These are phyloP conservation scores for Drosophila limbata DNA, from an alignment of 2,888 invertebrate species.

Conservation along the genomic window DNA sequence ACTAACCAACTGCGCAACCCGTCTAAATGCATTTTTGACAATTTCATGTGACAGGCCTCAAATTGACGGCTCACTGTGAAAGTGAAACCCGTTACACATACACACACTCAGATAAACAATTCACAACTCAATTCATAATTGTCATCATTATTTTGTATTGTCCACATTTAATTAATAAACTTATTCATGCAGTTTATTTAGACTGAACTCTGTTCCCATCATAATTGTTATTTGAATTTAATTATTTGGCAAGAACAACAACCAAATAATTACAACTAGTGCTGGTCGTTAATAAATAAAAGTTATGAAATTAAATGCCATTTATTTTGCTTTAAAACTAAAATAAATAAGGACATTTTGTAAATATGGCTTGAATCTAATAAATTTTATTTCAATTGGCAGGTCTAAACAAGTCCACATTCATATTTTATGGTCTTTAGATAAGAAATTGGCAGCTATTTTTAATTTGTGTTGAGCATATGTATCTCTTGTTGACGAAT, in stretches of 20 bases:
- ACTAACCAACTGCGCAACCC: slow-evolving; percentile 27
- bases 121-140: slow-evolving; percentile 70
- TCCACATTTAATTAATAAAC: slow-evolving; percentile 63
- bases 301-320: background rate
- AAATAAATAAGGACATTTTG: background rate
- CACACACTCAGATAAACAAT: slow-evolving; percentile 39
- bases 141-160: slow-evolving; percentile 42
- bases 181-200: slow-evolving; percentile 38
- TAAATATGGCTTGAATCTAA: background rate
- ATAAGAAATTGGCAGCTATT: slow-evolving; percentile 1
- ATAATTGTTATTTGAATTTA: slow-evolving; percentile 66
- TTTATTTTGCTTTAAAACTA: background rate
- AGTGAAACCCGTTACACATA: slow-evolving; percentile 28
- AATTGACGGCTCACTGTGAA: slow-evolving; percentile 43
- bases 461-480: background rate
- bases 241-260: slow-evolving; percentile 41
- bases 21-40: slow-evolving; percentile 59
- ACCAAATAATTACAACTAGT: slow-evolving; percentile 13
- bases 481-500: background rate
- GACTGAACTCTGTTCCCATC: slow-evolving; percentile 29
- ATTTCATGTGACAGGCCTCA: slow-evolving; percentile 58
- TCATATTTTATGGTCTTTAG: slow-evolving; percentile 6
- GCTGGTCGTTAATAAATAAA: slow-evolving; percentile 24
- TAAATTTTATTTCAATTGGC: background rate
- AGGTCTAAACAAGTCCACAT: background rate